Percentiles rank a stretch among this genome's conserved stretches.
Evolutionary conservation across 2,888 invertebrate species (phyloP).

Genomic region (Polia nebulosa): DNA sequence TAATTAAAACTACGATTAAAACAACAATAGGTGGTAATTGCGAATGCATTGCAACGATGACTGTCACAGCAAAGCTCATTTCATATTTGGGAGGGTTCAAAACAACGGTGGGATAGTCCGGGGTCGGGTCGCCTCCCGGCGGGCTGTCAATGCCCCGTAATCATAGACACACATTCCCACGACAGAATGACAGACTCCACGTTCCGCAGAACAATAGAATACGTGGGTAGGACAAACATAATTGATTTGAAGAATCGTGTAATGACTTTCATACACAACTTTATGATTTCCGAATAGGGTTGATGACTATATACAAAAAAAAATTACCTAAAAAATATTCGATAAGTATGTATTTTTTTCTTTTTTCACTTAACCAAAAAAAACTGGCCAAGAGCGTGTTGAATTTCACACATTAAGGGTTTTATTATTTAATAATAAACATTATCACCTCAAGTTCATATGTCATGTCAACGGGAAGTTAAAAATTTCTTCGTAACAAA

Average conservation of each 20-base stretch:
- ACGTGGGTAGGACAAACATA: conserved; percentile 54
- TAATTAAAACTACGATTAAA: conserved; percentile 64
- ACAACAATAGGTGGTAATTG: conserved; percentile 69
- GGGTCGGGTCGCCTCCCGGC: conserved; percentile 55
- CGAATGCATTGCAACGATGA: conserved; percentile 66
- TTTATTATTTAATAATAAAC: too few species aligned
- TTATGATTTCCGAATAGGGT: conserved; percentile 27
- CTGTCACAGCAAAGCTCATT: conserved; percentile 65
- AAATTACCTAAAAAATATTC: too few species aligned
- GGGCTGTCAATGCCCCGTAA: conserved; percentile 62
- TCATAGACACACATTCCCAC: conserved; percentile 67
- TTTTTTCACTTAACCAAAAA: too few species aligned
- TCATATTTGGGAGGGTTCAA: conserved; percentile 70
- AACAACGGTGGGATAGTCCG: conserved; percentile 58
- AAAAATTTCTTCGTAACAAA: too few species aligned
- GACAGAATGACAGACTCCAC: conserved; percentile 58
- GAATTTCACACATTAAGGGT: too few species aligned
- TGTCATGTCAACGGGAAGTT: too few species aligned
- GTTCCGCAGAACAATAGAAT: conserved; percentile 59
- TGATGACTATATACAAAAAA: too few species aligned
- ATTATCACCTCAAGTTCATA: too few species aligned
- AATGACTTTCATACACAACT: conserved; percentile 29
- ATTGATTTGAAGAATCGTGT: conserved; percentile 57
- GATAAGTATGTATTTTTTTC: too few species aligned
- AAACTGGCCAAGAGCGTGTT: too few species aligned